These are phyloP conservation scores for Nestor notabilis DNA, from an alignment of 2,113 vertebrate genomes.

Conservation along the genomic window DNA sequence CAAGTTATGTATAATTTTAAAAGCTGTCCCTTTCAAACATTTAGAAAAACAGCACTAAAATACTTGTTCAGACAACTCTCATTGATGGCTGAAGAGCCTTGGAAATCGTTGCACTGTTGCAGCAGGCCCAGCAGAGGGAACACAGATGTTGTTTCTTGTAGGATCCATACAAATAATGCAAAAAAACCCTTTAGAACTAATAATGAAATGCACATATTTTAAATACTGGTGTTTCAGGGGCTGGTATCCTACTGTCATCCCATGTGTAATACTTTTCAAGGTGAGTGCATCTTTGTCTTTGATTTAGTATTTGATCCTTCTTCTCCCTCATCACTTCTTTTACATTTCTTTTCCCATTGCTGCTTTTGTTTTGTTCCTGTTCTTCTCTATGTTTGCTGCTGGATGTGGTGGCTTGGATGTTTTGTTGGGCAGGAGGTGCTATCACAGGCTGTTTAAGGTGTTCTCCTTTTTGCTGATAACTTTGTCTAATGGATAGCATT, in stretches of 20 bases:
- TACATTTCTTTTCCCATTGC: background rate
- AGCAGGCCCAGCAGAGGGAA: constrained; percentile 43
- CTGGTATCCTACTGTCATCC: background rate
- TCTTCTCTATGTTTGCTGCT: background rate
- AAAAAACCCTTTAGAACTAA: background rate
- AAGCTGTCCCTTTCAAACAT: background rate
- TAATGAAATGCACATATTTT: background rate
- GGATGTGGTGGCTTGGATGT: background rate
- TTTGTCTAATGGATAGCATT: background rate
- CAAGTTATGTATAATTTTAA: background rate
- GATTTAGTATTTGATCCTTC: background rate
- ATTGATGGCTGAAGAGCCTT: background rate
- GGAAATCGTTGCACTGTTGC: background rate
- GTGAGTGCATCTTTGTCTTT: background rate
- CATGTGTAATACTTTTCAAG: background rate
- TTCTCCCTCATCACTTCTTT: background rate
- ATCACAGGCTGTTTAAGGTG: background rate
- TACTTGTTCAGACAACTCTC: background rate
- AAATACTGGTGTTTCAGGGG: background rate
- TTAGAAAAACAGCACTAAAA: background rate
- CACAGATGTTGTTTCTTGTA: background rate
- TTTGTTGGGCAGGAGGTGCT: background rate
- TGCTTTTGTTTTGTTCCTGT: background rate
- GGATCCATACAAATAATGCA: background rate
- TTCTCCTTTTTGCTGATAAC: background rate